Evolutionary conservation across 2,113 vertebrate species (phyloP).

Genomic region (Rhinichthys klamathensis): DNA sequence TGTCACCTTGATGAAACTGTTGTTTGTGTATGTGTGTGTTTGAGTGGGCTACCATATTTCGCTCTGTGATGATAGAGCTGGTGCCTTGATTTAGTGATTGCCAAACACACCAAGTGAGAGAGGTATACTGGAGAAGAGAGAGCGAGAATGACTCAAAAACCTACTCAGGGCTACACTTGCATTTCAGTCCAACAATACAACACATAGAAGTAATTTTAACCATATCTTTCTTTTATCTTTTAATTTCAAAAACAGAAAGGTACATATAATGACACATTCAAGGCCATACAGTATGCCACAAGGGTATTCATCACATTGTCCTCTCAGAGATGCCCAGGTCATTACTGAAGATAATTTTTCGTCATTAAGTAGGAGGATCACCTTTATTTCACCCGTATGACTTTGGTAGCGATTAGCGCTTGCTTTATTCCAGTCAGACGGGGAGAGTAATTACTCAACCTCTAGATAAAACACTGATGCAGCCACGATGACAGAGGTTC

Average conservation of each 20-base stretch:
- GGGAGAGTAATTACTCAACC: slow-evolving; percentile 32
- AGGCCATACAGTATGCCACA: neutral
- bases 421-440: slow-evolving; percentile 16
- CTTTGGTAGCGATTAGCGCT: slow-evolving; percentile 14
- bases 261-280: neutral
- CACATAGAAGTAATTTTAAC: neutral
- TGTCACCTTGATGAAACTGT: slow-evolving; percentile 24
- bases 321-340: slow-evolving; percentile 16
- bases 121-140: neutral
- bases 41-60: slow-evolving; percentile 6
- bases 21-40: neutral
- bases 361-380: slow-evolving; percentile 33
- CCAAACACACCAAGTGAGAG: slow-evolving; percentile 9
- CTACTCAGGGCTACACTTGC: neutral
- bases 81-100: slow-evolving; percentile 38
- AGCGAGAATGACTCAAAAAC: neutral
- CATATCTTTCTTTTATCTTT: neutral
- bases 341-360: slow-evolving; percentile 25
- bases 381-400: slow-evolving; percentile 18
- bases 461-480: slow-evolving; percentile 31
- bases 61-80: slow-evolving; percentile 1
- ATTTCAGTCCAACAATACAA: slow-evolving; percentile 29
- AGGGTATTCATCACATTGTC: slow-evolving; percentile 4
- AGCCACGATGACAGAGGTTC: slow-evolving; percentile 3
- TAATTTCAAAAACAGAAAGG: neutral